Evolutionary conservation across 2,797 vertebrate species (phyloP).

Genomic region (Thaleichthys pacificus): DNA sequence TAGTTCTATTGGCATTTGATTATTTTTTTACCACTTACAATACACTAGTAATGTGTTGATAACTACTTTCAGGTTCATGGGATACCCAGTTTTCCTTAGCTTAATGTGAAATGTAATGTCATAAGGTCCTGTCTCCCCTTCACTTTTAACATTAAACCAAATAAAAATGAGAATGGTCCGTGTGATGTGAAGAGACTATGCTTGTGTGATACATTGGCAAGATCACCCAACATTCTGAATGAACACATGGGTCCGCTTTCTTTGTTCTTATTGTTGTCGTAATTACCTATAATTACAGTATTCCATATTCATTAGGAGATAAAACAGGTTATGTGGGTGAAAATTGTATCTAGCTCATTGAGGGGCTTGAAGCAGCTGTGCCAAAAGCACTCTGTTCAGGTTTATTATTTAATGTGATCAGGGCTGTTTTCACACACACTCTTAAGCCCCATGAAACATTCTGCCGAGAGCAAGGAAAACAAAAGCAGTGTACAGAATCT

Average conservation of each 20-base stretch:
- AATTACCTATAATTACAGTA: conserved; percentile 83
- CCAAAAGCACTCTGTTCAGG: conserved; percentile 38
- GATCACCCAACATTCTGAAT: conserved; percentile 51
- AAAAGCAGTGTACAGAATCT: not conserved
- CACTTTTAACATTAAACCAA: conserved; percentile 27
- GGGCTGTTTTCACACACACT: conserved; percentile 20
- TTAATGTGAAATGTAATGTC: not conserved
- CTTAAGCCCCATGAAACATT: not conserved
- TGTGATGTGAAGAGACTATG: conserved; percentile 11
- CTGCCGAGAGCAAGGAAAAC: not conserved
- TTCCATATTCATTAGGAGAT: conserved; percentile 81
- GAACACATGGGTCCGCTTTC: conserved; percentile 61
- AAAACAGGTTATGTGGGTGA: conserved; percentile 73
- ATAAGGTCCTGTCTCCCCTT: not conserved
- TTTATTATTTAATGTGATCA: not conserved
- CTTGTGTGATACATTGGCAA: conserved; percentile 50
- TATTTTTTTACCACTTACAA: not conserved
- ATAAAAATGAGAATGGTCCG: conserved; percentile 4
- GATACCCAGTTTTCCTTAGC: too few relatives aligned
- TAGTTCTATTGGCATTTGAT: not conserved
- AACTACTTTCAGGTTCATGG: too few relatives aligned
- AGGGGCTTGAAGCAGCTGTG: conserved; percentile 67
- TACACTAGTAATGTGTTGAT: too few relatives aligned
- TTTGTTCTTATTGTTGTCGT: conserved; percentile 79
- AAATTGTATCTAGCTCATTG: conserved; percentile 64